Conservation (phyloP, 2,113 vertebrate genomes). For the Chloropsis cyanopogon region DNA sequence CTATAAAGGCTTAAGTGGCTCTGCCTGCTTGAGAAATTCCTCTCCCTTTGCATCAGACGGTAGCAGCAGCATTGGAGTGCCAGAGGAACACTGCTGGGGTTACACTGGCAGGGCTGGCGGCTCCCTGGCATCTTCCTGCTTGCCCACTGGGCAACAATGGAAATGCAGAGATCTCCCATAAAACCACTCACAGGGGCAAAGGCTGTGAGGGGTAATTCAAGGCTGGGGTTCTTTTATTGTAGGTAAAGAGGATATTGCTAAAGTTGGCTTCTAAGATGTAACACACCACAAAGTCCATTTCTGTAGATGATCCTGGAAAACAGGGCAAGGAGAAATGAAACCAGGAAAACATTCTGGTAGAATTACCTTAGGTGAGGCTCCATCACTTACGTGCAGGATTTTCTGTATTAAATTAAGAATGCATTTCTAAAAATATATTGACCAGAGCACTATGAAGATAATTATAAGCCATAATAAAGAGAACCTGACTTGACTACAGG, state of each 20-base stretch:
- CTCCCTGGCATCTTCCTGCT: background rate
- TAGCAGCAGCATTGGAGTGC: background rate
- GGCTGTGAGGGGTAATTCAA: background rate
- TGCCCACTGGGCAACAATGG: background rate
- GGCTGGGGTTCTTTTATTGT: background rate
- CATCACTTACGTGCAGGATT: background rate
- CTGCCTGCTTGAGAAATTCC: constrained; percentile 45
- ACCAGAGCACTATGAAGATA: background rate
- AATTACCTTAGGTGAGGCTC: background rate
- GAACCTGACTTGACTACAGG: background rate
- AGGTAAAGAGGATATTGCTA: background rate
- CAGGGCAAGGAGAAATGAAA: background rate
- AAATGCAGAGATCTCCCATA: background rate
- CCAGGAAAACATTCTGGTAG: background rate
- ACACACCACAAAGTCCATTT: background rate
- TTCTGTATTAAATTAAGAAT: background rate
- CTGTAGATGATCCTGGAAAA: background rate
- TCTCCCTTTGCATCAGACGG: constrained; percentile 13
- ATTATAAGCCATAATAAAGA: background rate
- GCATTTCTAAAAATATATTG: background rate
- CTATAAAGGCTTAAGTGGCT: constrained; percentile 33
- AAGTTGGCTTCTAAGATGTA: background rate
- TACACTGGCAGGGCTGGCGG: background rate
- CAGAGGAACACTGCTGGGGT: background rate
- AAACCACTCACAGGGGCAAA: fast-evolving